Conservation (phyloP, 2,113 vertebrate genomes). For the Prolemur simus region DNA sequence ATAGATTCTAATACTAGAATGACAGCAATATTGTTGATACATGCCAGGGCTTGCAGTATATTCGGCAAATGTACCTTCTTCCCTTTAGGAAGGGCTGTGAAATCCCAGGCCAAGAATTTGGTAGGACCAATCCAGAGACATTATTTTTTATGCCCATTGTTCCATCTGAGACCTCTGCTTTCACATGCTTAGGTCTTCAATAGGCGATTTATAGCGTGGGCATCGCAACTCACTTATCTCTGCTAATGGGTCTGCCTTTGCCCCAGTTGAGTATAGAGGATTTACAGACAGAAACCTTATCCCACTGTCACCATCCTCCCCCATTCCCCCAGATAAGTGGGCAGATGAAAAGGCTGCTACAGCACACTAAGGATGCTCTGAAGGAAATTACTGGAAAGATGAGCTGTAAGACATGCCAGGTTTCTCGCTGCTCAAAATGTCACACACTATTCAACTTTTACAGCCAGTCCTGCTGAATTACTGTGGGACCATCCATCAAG, state of each 20-base stretch:
- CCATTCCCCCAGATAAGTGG: background rate
- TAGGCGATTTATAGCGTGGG: background rate
- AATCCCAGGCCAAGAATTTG: background rate
- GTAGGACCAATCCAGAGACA: background rate
- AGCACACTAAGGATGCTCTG: background rate
- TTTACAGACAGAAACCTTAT: conserved; percentile 29
- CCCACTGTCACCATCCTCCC: background rate
- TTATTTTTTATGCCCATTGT: background rate
- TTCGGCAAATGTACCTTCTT: background rate
- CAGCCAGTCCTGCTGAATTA: conserved; percentile 31
- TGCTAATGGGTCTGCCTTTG: conserved; percentile 47
- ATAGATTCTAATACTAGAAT: conserved; percentile 23
- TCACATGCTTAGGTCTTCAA: background rate
- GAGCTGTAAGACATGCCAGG: background rate
- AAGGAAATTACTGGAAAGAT: conserved; percentile 21
- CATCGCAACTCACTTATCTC: conserved; percentile 29
- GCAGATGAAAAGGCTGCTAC: background rate
- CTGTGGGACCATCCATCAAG: background rate
- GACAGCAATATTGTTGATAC: conserved; percentile 3
- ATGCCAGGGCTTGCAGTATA: background rate
- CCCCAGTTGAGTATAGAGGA: background rate
- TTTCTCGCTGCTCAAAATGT: conserved; percentile 37
- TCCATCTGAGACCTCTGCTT: background rate
- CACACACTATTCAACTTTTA: conserved; percentile 55
- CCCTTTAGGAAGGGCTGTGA: background rate